Evolutionary conservation across 2,888 invertebrate genomes (phyloP), one percentile per base, ranked within the genome.

Genomic region (Thumatha senex): DNA sequence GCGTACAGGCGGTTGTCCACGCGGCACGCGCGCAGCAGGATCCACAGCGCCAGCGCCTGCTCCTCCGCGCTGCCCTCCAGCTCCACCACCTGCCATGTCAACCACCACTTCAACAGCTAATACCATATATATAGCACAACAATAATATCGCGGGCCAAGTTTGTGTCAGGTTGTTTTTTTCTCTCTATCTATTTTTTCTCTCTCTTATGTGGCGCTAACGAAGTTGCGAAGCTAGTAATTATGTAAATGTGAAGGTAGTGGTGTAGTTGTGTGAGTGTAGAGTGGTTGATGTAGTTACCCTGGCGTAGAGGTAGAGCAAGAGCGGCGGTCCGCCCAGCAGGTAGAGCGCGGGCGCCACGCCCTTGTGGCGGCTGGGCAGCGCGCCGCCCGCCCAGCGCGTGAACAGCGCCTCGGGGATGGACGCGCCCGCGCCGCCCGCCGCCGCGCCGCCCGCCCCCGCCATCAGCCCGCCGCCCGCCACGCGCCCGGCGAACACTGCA

Each of bases 251-350:
- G n/a, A n/a, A n/a, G n/a, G n/a, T n/a, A n/a, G n/a, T n/a, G n/a
- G n/a, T n/a, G n/a, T n/a, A n/a, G n/a, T n/a, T n/a, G n/a, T n/a
- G n/a, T n/a, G n/a, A n/a, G n/a, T n/a, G n/a, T n/a, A n/a, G n/a
- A n/a, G n/a, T n/a, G n/a, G n/a, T n/a, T n/a, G n/a, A n/a, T n/a
- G n/a, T n/a, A n/a, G 18, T 52, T 67, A 95, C 95, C 82, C 95
- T 92, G 0, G 95, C 95, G 68, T 94, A 95, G 0, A 96, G 82
- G 60, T 94, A 95, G 0, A 96, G 81, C 67, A 95, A 90, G 40
- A 94, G 84, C 8, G 94, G 93, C 0, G 94, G 86, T 0, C 95
- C 95, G 0, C 95, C 95, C 15, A 94, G 85, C 68, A 92, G 74
- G 62, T 87, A 87, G 2, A 93, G 83, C 7, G 94, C 93, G 14